Percentiles rank a stretch among this genome's conserved stretches.
These are phyloP conservation scores for Cheilosia impressa DNA, from an alignment of 2,888 invertebrate genomes.

Conservation along the genomic window DNA sequence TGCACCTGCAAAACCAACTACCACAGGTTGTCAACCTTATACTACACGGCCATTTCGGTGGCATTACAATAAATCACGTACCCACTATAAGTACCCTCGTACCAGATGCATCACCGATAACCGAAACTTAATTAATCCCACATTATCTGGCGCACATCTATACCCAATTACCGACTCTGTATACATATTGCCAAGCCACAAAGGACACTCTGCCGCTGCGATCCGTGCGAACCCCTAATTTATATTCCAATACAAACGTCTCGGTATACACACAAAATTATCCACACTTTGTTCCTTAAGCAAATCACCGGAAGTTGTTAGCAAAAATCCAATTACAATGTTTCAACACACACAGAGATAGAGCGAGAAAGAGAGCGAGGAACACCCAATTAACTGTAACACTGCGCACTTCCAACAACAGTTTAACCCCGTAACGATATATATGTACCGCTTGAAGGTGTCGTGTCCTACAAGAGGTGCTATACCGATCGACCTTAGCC, in stretches of 20 bases:
- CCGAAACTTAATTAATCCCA: conserved; percentile 55
- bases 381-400: conserved; percentile 70
- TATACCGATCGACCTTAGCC: neutral
- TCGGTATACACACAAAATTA: conserved; percentile 48
- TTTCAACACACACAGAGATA: conserved; percentile 38
- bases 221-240: conserved; percentile 38
- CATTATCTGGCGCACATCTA: conserved; percentile 55
- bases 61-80: conserved; percentile 28
- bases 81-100: neutral
- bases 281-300: conserved; percentile 63
- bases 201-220: conserved; percentile 7
- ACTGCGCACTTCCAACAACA: conserved; percentile 46
- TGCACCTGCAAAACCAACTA: conserved; percentile 5
- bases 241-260: conserved; percentile 42
- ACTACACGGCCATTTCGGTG: neutral
- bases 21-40: neutral
- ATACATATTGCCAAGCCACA: conserved; percentile 3
- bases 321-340: conserved; percentile 72
- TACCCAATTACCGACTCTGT: conserved; percentile 38
- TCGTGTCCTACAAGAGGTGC: conserved; percentile 1
- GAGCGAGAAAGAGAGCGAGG: conserved; percentile 33
- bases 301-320: conserved; percentile 72
- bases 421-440: conserved; percentile 45
- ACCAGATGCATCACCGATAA: conserved; percentile 40
- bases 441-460: conserved; percentile 8